Conservation (phyloP, 1,140 invertebrate species). For the Ctenoplectra terminalis region DNA sequence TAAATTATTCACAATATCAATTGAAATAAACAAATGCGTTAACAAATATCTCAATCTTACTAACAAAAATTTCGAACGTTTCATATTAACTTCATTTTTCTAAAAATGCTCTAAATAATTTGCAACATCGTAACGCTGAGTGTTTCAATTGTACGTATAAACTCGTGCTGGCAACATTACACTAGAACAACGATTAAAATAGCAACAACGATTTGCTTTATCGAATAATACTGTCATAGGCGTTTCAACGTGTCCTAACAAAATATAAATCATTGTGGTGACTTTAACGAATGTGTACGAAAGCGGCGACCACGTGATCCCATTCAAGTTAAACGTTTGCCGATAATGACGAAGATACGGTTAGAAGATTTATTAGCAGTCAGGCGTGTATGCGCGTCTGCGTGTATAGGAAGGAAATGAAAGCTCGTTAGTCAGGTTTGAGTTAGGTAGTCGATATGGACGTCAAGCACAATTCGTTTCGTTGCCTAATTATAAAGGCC, state of each 20-base stretch:
- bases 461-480: conserved; percentile 80
- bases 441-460: conserved; percentile 80
- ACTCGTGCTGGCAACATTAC: not conserved
- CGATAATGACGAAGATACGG: conserved; percentile 70
- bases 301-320: conserved; percentile 55
- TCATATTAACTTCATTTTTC: too few species aligned
- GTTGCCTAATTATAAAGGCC: conserved; percentile 81
- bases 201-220: not conserved
- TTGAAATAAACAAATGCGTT: too few species aligned
- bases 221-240: too few species aligned
- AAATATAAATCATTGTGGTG: conserved; percentile 58
- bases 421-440: conserved; percentile 79
- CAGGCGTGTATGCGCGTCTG: conserved; percentile 39
- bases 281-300: conserved; percentile 59
- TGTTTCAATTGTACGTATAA: not conserved
- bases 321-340: conserved; percentile 61
- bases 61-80: too few species aligned
- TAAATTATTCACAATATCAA: too few species aligned
- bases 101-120: too few species aligned
- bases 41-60: too few species aligned
- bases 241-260: conserved; percentile 16
- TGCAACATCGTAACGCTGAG: not conserved
- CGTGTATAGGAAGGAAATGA: conserved; percentile 72
- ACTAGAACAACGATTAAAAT: too few species aligned
- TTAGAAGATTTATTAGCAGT: conserved; percentile 76